Evolutionary conservation across 2,888 invertebrate species (phyloP).

Genomic region (Eustalomyia histrio): DNA sequence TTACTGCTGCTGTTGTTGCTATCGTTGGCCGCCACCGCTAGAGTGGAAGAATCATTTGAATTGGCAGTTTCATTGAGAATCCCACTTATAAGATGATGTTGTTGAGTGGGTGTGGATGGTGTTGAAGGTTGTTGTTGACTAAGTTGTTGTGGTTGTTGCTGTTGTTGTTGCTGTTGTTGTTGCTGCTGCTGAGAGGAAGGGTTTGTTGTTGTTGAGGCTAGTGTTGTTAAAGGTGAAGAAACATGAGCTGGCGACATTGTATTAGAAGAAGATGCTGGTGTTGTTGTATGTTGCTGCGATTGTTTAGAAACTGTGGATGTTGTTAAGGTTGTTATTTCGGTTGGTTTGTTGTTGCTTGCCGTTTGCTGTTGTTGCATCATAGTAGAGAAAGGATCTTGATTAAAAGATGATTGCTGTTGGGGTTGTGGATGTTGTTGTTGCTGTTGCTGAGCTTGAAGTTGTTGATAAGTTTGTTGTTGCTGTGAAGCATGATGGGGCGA

Average conservation of each 20-base stretch:
- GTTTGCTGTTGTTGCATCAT: constrained; percentile 63
- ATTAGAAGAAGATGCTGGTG: constrained; percentile 63
- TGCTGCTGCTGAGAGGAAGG: constrained; percentile 58
- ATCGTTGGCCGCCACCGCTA: constrained; percentile 77
- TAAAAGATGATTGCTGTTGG: constrained; percentile 61
- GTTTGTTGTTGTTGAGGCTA: constrained; percentile 43
- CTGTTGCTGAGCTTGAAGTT: constrained; percentile 53
- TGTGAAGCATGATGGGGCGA: constrained; percentile 76
- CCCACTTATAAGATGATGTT: constrained; percentile 74
- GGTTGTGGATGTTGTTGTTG: constrained; percentile 62
- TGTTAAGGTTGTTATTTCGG: constrained; percentile 30
- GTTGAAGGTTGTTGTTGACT: constrained; percentile 68
- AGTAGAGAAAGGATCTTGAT: constrained; percentile 66
- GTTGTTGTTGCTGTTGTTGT: constrained; percentile 66
- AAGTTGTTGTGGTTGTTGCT: constrained; percentile 63
- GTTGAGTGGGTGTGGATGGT: constrained; percentile 70
- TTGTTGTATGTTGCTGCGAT: constrained; percentile 66
- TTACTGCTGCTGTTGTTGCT: constrained; percentile 79
- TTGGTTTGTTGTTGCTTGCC: constrained; percentile 52
- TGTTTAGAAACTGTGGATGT: constrained; percentile 23
- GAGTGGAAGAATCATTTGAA: constrained; percentile 78
- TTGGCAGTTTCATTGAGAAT: constrained; percentile 78
- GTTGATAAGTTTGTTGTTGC: constrained; percentile 69
- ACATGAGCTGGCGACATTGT: constrained; percentile 66
- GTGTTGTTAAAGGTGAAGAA: constrained; percentile 58